These are phyloP conservation scores for Tillus elongatus DNA, from an alignment of 2,888 invertebrate genomes.

Conservation along the genomic window DNA sequence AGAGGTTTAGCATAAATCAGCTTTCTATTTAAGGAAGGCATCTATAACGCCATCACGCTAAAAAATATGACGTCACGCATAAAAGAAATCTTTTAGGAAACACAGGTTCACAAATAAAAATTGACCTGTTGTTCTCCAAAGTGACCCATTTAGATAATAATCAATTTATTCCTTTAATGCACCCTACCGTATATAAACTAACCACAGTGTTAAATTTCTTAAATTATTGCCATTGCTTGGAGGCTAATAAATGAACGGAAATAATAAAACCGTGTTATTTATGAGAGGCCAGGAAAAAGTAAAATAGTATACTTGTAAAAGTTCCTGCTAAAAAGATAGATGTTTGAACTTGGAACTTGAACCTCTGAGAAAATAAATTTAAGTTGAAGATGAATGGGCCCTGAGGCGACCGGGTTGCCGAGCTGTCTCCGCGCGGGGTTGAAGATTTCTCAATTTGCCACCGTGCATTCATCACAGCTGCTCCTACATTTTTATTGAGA, in stretches of 20 bases:
- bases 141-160: too few relatives aligned
- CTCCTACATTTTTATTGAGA: conserved; percentile 12
- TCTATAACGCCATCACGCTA: too few relatives aligned
- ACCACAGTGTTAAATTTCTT: too few relatives aligned
- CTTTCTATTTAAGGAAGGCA: too few relatives aligned
- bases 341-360: conserved; percentile 24
- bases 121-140: too few relatives aligned
- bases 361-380: conserved; percentile 25
- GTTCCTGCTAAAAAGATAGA: conserved; percentile 24
- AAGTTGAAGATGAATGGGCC: conserved; percentile 27
- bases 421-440: conserved; percentile 30
- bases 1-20: too few relatives aligned
- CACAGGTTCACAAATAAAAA: too few relatives aligned
- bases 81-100: too few relatives aligned
- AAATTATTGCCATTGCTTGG: conserved; percentile 18
- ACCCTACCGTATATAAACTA: too few relatives aligned
- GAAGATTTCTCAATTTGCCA: conserved; percentile 37
- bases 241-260: conserved; percentile 15
- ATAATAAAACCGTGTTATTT: conserved; percentile 19
- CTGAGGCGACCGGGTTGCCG: conserved; percentile 29
- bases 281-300: conserved; percentile 16
- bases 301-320: conserved; percentile 22
- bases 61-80: too few relatives aligned
- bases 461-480: conserved; percentile 28
- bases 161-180: too few relatives aligned